phyloP scores from a whole-genome alignment of 2,113 vertebrate species.

The Capreolus pygargus region DNA sequence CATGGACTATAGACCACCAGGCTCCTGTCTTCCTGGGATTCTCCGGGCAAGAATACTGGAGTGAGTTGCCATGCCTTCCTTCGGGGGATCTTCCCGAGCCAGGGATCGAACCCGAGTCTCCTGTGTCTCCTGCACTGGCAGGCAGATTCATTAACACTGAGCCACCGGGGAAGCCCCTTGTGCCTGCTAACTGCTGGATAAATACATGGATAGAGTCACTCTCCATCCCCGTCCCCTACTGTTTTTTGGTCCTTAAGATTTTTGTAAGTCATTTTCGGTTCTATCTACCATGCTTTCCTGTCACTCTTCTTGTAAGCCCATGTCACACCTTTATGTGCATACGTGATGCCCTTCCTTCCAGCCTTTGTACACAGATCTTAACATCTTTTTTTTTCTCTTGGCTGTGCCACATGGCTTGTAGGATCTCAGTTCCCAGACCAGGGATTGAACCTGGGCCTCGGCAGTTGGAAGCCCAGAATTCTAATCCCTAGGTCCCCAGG shows the following conservation, averaged over 20 bases:
- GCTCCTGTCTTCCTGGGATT: neutral
- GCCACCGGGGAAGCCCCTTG: neutral
- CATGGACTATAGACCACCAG: neutral
- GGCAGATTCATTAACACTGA: neutral
- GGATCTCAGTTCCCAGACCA: neutral
- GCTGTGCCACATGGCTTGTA: accelerated
- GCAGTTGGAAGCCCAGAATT: neutral
- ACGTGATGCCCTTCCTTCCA: neutral
- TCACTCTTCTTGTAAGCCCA: neutral
- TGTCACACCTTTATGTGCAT: neutral
- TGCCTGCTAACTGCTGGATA: neutral
- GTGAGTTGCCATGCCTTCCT: neutral
- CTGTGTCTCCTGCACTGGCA: neutral
- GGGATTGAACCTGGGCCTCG: accelerated
- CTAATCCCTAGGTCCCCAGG: neutral
- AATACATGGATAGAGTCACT: neutral
- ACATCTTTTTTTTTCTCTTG: neutral
- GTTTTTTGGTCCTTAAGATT: neutral
- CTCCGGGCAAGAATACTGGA: neutral
- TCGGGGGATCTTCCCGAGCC: neutral
- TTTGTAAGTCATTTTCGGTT: neutral
- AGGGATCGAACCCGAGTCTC: neutral
- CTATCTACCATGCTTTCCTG: neutral
- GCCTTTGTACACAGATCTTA: neutral
- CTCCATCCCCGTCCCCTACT: neutral